A percentile compares a stretch with the other conserved stretches of the same genome.
phyloP scores from a whole-genome alignment of 1,140 invertebrate genomes.

The Cecropterus lyciades region DNA sequence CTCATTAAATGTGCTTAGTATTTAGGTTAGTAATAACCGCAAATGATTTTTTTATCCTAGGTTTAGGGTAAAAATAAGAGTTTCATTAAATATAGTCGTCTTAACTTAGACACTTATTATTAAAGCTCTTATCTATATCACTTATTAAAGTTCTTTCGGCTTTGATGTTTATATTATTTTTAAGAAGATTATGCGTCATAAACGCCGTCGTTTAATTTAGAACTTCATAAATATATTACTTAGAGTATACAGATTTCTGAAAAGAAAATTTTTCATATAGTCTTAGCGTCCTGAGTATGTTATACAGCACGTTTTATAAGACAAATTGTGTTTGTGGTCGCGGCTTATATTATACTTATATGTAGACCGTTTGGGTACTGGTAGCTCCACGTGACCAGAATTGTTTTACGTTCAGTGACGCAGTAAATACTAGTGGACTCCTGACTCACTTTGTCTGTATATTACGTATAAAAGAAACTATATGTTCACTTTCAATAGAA shows the following conservation, averaged over 20 bases:
- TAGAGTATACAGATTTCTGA: too few species aligned
- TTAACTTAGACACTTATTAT: background rate
- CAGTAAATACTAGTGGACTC: constrained; percentile 22
- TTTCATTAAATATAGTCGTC: background rate
- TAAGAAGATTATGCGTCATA: too few species aligned
- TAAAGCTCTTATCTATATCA: too few species aligned
- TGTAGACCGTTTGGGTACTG: constrained; percentile 17
- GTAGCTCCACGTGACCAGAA: constrained; percentile 17
- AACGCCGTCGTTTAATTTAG: too few species aligned
- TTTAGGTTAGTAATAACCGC: background rate
- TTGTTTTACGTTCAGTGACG: constrained; percentile 19
- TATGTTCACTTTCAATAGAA: constrained; percentile 12
- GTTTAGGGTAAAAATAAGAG: background rate
- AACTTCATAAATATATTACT: too few species aligned
- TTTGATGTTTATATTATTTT: too few species aligned
- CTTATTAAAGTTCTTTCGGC: too few species aligned
- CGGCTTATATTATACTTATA: background rate
- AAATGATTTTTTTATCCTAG: background rate
- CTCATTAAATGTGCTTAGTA: background rate
- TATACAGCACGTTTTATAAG: too few species aligned
- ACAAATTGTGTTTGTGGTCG: background rate
- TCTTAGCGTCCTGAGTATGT: too few species aligned
- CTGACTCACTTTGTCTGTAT: constrained; percentile 15
- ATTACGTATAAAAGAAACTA: constrained; percentile 3
- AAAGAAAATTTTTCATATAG: background rate